These are phyloP conservation scores for Stichodactyla mertensii DNA, from an alignment of 64 coral and sea anemone species.

Conservation along the genomic window DNA sequence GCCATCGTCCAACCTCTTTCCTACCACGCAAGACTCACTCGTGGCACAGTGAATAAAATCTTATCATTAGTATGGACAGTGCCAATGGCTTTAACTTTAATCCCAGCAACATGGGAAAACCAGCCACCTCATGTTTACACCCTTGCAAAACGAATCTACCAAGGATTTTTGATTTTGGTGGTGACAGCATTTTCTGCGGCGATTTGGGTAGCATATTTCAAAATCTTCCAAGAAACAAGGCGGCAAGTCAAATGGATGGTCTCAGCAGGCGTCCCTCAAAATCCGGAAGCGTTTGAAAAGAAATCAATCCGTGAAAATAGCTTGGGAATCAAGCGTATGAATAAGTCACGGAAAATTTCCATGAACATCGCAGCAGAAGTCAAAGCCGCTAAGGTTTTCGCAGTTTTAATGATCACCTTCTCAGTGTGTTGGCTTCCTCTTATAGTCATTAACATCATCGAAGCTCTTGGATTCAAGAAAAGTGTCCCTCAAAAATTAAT, in stretches of 20 bases:
- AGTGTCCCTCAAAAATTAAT: constrained; percentile 37
- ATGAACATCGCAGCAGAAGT: constrained; percentile 57
- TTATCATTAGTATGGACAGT: constrained; percentile 60
- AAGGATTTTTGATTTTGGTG: constrained; percentile 52
- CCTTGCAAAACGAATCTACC: constrained; percentile 39
- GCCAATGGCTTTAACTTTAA: constrained; percentile 53
- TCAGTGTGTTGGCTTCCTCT: constrained; percentile 71
- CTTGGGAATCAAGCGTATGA: neutral
- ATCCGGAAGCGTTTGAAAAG: constrained; percentile 18
- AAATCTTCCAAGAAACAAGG: constrained; percentile 66
- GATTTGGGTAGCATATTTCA: constrained; percentile 53
- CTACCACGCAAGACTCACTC: constrained; percentile 67
- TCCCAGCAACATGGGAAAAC: constrained; percentile 70
- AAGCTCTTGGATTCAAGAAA: constrained; percentile 15
- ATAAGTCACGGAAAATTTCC: constrained; percentile 2
- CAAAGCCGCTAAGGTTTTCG: constrained; percentile 74
- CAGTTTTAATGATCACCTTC: constrained; percentile 59
- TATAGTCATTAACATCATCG: constrained; percentile 72
- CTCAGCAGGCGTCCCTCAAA: neutral
- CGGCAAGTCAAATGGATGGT: constrained; percentile 52
- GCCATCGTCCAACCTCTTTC: constrained; percentile 66
- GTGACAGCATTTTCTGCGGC: constrained; percentile 35
- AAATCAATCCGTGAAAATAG: constrained; percentile 24
- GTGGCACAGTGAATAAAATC: constrained; percentile 55
- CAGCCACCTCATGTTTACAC: neutral